Evolutionary conservation across 2,888 invertebrate genomes (phyloP).

Genomic region (Hydraecia micacea): DNA sequence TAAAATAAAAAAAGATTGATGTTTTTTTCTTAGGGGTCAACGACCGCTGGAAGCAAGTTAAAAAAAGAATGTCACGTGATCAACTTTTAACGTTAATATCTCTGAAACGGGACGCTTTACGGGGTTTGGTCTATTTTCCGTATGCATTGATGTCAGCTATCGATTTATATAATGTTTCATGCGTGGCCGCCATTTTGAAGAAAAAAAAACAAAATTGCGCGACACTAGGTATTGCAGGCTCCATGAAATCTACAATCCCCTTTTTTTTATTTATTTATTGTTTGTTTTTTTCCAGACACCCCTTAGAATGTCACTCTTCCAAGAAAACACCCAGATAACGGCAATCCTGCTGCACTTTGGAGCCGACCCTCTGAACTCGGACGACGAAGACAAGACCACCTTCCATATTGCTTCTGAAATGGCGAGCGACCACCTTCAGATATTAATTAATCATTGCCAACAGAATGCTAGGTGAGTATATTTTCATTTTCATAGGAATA

Average conservation of each 20-base stretch:
- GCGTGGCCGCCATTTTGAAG: not conserved
- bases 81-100: no score
- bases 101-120: no score
- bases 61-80: no score
- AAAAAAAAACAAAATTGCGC: not conserved
- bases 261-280: no score
- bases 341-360: constrained; percentile 78
- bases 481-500: not conserved
- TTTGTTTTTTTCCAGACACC: constrained; percentile 80
- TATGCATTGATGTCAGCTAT: no score
- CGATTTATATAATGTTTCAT: not conserved
- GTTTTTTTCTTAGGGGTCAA: no score
- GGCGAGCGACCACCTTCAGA: constrained; percentile 66
- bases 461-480: constrained; percentile 74
- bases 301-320: constrained; percentile 82
- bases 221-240: not conserved
- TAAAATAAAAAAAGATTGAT: no score
- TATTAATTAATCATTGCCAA: constrained; percentile 70
- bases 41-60: no score
- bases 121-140: no score
- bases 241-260: not conserved
- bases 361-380: constrained; percentile 78
- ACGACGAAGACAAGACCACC: constrained; percentile 80
- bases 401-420: constrained; percentile 85
- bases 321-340: constrained; percentile 73